Conservation (phyloP, 2,113 vertebrate genomes). For the Gymnobelideus leadbeateri region DNA sequence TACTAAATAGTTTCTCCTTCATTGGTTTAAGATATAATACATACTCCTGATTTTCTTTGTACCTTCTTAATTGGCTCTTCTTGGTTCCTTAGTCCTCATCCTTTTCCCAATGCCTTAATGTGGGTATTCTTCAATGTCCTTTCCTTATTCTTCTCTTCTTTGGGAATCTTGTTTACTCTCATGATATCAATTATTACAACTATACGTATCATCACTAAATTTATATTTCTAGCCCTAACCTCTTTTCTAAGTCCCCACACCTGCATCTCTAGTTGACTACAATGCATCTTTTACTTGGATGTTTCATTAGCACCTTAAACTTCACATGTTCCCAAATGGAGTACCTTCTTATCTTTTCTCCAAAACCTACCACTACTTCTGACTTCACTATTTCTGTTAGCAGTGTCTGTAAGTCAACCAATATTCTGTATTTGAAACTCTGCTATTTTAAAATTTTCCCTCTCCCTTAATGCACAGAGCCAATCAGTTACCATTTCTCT, state of each 20-base stretch:
- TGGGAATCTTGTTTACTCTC: background rate
- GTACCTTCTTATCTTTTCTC: too few relatives aligned
- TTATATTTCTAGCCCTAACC: background rate
- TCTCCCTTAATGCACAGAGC: background rate
- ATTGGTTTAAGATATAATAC: background rate
- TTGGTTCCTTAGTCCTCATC: background rate
- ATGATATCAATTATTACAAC: background rate
- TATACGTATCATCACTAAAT: background rate
- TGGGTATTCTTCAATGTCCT: background rate
- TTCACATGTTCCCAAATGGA: background rate
- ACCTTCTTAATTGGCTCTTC: background rate
- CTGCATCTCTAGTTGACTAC: background rate
- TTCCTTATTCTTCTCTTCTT: background rate
- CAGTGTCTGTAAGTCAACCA: background rate
- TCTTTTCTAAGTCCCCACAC: background rate
- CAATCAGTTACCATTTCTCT: background rate
- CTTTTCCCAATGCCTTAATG: background rate
- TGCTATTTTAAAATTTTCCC: background rate
- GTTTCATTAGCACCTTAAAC: background rate
- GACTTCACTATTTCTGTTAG: background rate
- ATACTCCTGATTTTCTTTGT: background rate
- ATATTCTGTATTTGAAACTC: background rate
- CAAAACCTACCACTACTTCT: background rate
- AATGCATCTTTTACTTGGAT: background rate
- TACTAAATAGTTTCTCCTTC: background rate